Conservation (phyloP, 2,113 vertebrate species). For the Passer montanus region DNA sequence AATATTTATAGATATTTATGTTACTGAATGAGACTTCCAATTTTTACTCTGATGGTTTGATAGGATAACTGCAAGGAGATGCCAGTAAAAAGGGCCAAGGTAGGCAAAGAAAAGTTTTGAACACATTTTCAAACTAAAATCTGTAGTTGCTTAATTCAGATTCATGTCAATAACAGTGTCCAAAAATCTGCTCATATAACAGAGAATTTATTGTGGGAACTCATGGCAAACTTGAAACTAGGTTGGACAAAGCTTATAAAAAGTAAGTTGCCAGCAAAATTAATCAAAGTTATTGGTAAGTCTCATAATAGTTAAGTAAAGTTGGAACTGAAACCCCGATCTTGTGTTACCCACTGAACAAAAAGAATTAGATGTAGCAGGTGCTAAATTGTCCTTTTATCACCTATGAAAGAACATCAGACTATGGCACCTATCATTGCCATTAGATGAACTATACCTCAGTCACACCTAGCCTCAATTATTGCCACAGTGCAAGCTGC, state of each 20-base stretch:
- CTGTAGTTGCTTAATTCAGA: not conserved
- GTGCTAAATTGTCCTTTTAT: slow-evolving; percentile 56
- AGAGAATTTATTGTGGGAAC: not conserved
- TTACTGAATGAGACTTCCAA: not conserved
- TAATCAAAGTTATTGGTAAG: not conserved
- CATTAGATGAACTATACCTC: not conserved
- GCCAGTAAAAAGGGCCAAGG: not conserved
- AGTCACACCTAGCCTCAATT: slow-evolving; percentile 18
- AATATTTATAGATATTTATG: not conserved
- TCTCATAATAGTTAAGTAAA: not conserved
- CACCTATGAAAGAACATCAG: not conserved
- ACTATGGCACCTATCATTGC: not conserved
- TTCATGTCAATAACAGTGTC: not conserved
- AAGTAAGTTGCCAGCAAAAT: not conserved
- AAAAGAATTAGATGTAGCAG: not conserved
- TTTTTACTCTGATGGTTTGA: not conserved
- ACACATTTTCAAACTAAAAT: not conserved
- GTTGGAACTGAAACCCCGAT: not conserved
- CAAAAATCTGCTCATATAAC: not conserved
- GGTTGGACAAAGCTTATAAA: not conserved
- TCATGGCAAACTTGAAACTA: not conserved
- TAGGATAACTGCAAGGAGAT: not conserved
- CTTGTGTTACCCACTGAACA: not conserved
- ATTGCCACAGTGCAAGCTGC: not conserved
- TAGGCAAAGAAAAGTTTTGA: not conserved